Conservation (phyloP, 2,797 vertebrate species). For the Pyrrhura leucotis region DNA sequence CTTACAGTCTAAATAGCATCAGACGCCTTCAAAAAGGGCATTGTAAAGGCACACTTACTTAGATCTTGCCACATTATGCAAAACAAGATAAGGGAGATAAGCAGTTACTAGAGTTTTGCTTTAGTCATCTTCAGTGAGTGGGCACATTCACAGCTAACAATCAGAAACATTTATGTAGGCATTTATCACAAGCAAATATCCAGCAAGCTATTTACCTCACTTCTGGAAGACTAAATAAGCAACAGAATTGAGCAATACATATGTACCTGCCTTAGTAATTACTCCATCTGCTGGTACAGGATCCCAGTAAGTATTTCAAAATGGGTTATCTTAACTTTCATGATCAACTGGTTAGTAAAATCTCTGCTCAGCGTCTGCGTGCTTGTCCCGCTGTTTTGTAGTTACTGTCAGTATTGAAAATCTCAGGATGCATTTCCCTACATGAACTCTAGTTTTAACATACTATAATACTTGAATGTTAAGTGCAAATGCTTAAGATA, state of each 20-base stretch:
- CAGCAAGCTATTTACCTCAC: not conserved
- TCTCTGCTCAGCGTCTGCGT: not conserved
- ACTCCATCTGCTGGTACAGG: constrained; percentile 38
- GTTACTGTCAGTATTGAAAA: not conserved
- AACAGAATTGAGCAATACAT: not conserved
- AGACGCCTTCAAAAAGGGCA: not conserved
- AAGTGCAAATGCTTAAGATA: not conserved
- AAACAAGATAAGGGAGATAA: not conserved
- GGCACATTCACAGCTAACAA: not conserved
- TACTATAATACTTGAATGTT: not conserved
- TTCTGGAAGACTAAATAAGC: not conserved
- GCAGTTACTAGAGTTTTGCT: not conserved
- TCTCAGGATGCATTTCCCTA: not conserved
- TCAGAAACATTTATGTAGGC: not conserved
- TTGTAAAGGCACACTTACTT: not conserved
- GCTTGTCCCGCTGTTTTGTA: not conserved
- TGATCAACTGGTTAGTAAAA: not conserved
- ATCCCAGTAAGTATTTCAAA: not conserved
- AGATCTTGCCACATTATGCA: not conserved
- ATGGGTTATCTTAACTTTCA: not conserved
- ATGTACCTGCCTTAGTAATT: not conserved
- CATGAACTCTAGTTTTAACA: not conserved
- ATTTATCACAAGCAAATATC: not conserved
- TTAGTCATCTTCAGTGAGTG: not conserved
- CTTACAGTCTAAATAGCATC: not conserved